Base-by-base conservation (phyloP, 2,113 vertebrate species). In the Condylura cristata region DNA sequence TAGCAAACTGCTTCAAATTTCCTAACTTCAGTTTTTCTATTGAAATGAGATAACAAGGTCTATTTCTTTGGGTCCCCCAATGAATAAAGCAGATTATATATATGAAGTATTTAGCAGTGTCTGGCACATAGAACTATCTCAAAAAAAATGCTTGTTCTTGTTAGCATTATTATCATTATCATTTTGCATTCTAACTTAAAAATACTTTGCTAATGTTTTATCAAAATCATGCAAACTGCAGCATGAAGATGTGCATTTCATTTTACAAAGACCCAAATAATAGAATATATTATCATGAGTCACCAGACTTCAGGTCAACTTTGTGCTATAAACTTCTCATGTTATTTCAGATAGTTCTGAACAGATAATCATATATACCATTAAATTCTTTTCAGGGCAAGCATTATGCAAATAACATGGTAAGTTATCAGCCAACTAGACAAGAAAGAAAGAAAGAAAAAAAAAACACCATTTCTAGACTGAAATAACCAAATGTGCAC, bases 111-210 rank as follows among this genome's bases (percentile, higher is more conserved):
- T 72, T 53, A 81, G 16, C 24, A 68, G 9, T 71, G 46, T 7
- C 41, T 56, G 34, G 13, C 28, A 68, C 13, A 78, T 0, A 63
- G 46, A 90, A 66, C 48, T 22, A 39, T 94, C 37, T 89, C 39
- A 82, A 51, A 61, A 72, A 91, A 76, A 74, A 5, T 4, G 63
- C 24, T 70, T 48, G 22, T 14, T 58, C 16, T 34, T 79, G 34
- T 89, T 26, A 51, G 61, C 14, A 76, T 37, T 17, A 39, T n/a
- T 44, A 68, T 10, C 14, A 61, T 41, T 63, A 34, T 24, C 13
- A 80, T 92, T 85, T 61, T 81, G 26, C 51, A 39, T 71, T 89
- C 95, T 65, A 89, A n/a, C 56, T 93, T 60, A 90, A 1, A 89
- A 46, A 8, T 48, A 70, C n/a, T 41, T 75, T 6, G 37, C 26